phyloP scores from a whole-genome alignment of 2,113 vertebrate species.

The Scortum barcoo region DNA sequence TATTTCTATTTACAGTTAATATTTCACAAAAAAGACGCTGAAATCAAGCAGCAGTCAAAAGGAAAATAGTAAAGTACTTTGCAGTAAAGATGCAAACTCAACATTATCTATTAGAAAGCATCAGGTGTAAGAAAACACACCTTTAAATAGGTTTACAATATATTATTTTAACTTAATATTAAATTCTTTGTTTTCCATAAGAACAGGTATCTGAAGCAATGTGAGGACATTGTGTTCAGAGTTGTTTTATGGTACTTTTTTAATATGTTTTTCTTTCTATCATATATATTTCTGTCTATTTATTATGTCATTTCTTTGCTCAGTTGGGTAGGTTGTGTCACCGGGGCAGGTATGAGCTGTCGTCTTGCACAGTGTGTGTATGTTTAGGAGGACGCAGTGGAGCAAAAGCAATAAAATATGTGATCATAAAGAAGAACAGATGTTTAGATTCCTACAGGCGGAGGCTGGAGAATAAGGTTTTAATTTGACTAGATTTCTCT shows the following conservation, averaged over 20 bases:
- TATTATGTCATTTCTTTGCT: neutral
- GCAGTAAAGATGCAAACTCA: neutral
- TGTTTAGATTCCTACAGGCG: neutral
- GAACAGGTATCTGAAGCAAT: no score
- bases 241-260: neutral
- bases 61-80: neutral
- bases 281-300: neutral
- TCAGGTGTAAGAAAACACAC: neutral
- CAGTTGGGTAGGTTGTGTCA: neutral
- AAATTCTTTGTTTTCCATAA: no score
- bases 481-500: neutral
- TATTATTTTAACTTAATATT: neutral
- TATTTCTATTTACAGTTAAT: neutral
- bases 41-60: neutral
- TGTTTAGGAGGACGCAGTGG: neutral
- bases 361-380: neutral
- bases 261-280: neutral
- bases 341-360: neutral
- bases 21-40: neutral
- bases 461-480: neutral
- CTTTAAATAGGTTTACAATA: neutral
- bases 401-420: neutral
- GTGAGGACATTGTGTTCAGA: neutral
- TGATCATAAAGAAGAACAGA: neutral
- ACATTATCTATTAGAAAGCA: neutral